Percentiles rank a stretch among this genome's conserved stretches.
These are phyloP conservation scores for Epistrophe grossulariae DNA, from an alignment of 2,888 invertebrate genomes.

Conservation along the genomic window DNA sequence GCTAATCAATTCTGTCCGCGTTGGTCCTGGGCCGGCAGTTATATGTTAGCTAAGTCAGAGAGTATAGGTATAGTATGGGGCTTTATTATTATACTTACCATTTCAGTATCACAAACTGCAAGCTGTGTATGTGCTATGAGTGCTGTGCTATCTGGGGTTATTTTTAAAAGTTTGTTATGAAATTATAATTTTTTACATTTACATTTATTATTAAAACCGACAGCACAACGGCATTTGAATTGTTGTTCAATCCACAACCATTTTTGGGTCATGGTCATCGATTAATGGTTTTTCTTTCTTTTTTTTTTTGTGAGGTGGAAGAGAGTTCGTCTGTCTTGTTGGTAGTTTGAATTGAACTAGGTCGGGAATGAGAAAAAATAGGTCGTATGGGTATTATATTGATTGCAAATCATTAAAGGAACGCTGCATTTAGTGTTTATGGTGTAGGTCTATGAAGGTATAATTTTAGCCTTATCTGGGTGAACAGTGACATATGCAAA, in stretches of 20 bases:
- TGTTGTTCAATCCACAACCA: constrained; percentile 34
- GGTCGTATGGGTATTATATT: neutral
- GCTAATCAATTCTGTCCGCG: constrained; percentile 76
- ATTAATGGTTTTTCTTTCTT: constrained; percentile 47
- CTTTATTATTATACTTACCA: constrained; percentile 7
- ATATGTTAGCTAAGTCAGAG: neutral
- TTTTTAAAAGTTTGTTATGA: constrained; percentile 68
- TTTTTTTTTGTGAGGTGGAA: neutral
- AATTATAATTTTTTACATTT: constrained; percentile 69
- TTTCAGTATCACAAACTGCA: constrained; percentile 5
- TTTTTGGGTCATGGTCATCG: constrained; percentile 74
- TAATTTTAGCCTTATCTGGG: neutral
- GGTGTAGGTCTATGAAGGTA: too few relatives aligned
- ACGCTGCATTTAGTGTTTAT: too few relatives aligned
- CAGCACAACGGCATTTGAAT: constrained; percentile 59
- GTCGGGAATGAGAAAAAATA: constrained; percentile 44
- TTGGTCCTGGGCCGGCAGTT: constrained; percentile 65
- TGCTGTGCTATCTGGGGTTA: constrained; percentile 15
- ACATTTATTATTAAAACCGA: constrained; percentile 58
- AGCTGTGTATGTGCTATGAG: neutral
- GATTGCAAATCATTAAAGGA: neutral
- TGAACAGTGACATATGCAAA: too few relatives aligned
- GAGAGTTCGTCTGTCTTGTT: neutral
- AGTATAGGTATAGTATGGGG: neutral
- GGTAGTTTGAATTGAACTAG: constrained; percentile 55